These are phyloP conservation scores for Erythrocebus patas DNA, from an alignment of 2,113 vertebrate species.

Conservation along the genomic window DNA sequence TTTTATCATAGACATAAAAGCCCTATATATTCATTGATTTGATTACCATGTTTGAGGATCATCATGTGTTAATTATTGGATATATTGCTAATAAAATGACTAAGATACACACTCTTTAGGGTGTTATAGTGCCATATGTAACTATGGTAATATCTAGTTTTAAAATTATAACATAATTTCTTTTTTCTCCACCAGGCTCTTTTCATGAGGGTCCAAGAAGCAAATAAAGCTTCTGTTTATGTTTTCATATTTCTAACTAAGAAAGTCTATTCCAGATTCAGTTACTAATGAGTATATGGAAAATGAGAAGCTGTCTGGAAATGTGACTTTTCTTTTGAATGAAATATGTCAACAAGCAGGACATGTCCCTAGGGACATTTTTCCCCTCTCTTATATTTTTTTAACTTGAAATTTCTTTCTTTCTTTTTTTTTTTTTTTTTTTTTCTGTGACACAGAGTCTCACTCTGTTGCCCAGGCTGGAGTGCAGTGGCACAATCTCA, in stretches of 20 bases:
- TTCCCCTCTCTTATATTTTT: neutral
- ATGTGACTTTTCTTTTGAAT: neutral
- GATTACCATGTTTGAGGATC: neutral
- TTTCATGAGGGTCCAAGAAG: neutral
- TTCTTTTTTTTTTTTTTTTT: too few relatives aligned
- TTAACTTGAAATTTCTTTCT: neutral
- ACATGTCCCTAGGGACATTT: neutral
- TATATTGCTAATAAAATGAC: neutral
- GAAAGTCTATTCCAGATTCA: neutral
- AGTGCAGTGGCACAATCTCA: too few relatives aligned
- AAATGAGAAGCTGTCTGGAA: neutral
- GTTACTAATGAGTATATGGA: neutral
- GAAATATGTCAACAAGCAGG: neutral
- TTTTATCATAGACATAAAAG: neutral
- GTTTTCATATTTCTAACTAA: neutral
- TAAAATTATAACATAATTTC: neutral
- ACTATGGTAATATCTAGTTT: neutral
- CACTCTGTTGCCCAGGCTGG: too few relatives aligned
- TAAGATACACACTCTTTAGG: neutral
- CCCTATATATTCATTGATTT: neutral
- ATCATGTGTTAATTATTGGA: neutral
- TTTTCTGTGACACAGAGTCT: too few relatives aligned
- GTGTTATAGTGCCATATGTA: neutral
- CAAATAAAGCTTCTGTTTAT: neutral
- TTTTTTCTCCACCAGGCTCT: neutral